Conservation (phyloP, 2,797 vertebrate genomes). For the Sphaeramia orbicularis region DNA sequence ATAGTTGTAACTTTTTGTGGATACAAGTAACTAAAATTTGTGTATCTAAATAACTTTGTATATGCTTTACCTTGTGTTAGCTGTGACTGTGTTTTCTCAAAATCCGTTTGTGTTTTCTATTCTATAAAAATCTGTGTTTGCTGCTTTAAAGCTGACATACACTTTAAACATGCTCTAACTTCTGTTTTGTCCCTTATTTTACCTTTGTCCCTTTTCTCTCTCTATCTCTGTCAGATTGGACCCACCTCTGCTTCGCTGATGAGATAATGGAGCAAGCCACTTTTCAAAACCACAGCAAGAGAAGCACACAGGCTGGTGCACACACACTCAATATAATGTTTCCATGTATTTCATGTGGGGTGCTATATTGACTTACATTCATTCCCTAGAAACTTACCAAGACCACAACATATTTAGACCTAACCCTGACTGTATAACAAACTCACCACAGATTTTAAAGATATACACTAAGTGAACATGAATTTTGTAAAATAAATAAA, state of each 20-base stretch:
- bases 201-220: conserved; percentile 10
- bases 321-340: too few relatives aligned
- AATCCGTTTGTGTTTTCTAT: not conserved
- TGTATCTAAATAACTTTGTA: not conserved
- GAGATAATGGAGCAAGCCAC: conserved; percentile 34
- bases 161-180: conserved; percentile 11
- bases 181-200: conserved; percentile 26
- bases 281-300: conserved; percentile 16
- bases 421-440: too few relatives aligned
- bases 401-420: not conserved
- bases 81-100: not conserved
- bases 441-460: not conserved
- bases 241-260: conserved; percentile 11
- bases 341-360: too few relatives aligned
- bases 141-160: conserved; percentile 7
- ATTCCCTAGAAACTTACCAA: not conserved
- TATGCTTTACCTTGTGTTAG: not conserved
- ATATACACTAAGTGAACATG: conserved; percentile 1
- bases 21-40: not conserved
- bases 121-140: conserved; percentile 18
- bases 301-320: not conserved
- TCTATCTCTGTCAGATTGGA: conserved; percentile 25
- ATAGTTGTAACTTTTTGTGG: too few relatives aligned
- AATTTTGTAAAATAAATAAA: not conserved
- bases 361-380: not conserved